Base-by-base conservation (phyloP, 2,113 vertebrate genomes). In the Macquaria australasica region DNA sequence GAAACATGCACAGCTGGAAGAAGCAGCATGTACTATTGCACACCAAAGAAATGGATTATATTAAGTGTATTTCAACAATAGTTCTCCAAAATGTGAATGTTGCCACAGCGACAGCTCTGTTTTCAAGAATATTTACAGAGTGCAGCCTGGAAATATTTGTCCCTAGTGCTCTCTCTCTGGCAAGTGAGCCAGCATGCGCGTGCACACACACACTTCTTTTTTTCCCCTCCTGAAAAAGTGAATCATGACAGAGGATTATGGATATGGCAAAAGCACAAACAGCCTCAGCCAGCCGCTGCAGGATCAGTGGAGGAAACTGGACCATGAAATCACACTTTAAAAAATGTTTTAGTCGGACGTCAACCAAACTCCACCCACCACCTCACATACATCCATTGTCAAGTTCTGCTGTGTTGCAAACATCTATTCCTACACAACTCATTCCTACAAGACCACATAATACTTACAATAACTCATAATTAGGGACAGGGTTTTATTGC, bases 71-170 rank as follows among this genome's bases (percentile, higher is more conserved):
- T 71, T 77, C 25, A 80, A 68, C 72, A 90, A 71, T 51, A 12
- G 15, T 8, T 53, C 81, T 45, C 15, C 82, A 73, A 83, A 84
- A 88, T 39, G 77, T 79, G 67, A 76, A 55, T 9, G 91, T 94
- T 91, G 82, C 88, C 83, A 86, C 67, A 64, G 87, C 39, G 71
- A 91, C 93, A 79, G 73, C 73, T 91, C 86, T 94, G 91, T 93
- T 91, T 94, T 83, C 56, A 63, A 81, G 86, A 87, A 85, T 92
- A 93, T 94, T 93, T 94, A 93, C 88, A 92, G 77, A 82, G 73
- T 59, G 79, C 83, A 88, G 90, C 77, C 79, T 92, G 92, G 89
- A 93, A 94, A 90, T 93, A 92, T 93, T 92, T 82, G 86, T 94
- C 93, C 88, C 90, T 55, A 67, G 81, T 86, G 82, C 75, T 70